These are phyloP conservation scores for Monodelphis domestica DNA, from an alignment of 2,797 vertebrate species.

Conservation along the genomic window DNA sequence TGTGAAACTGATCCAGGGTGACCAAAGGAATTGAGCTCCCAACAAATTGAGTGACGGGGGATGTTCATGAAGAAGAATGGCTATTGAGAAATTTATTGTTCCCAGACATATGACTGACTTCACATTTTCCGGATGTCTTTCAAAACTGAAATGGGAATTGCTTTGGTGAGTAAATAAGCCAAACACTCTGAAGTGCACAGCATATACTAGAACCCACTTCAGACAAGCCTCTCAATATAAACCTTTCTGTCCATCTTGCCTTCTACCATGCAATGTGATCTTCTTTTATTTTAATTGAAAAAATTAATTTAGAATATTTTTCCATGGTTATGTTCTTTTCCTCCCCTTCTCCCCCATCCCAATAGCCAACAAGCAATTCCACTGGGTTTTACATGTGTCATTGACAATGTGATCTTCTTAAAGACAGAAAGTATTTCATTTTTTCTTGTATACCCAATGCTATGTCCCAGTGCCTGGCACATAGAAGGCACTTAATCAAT, in stretches of 20 bases:
- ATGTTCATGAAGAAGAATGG: background rate
- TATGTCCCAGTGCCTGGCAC: background rate
- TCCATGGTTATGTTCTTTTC: too few relatives aligned
- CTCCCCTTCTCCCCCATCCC: too few relatives aligned
- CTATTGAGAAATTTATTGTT: background rate
- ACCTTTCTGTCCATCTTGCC: background rate
- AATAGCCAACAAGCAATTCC: too few relatives aligned
- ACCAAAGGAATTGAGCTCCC: background rate
- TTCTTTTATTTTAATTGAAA: too few relatives aligned
- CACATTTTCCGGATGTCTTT: background rate
- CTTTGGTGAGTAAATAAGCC: background rate
- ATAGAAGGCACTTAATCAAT: background rate
- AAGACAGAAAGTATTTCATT: background rate
- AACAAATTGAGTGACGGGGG: background rate
- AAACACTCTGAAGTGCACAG: background rate
- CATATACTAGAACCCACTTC: background rate
- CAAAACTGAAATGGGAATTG: background rate
- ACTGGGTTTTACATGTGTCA: too few relatives aligned
- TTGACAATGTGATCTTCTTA: background rate
- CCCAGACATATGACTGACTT: background rate
- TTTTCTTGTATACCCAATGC: background rate
- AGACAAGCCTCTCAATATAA: background rate
- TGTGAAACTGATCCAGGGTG: background rate
- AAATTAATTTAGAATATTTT: too few relatives aligned
- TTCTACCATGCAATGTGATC: background rate